Conservation (phyloP, 2,113 vertebrate species). For the Cavia aperea region DNA sequence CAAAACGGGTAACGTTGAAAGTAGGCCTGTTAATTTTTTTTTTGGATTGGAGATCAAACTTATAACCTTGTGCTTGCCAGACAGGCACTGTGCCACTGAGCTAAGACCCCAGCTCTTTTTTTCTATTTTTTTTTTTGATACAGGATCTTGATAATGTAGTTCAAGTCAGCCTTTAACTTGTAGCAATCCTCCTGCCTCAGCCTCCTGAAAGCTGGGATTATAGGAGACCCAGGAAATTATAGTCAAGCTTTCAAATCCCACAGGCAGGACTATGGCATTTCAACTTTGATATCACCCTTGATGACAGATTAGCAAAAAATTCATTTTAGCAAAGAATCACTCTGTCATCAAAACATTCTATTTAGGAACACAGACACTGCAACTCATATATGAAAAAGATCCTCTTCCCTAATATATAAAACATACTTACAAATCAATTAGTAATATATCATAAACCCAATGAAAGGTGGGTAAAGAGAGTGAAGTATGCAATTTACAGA, state of each 20-base stretch:
- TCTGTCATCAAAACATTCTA: conserved; percentile 18
- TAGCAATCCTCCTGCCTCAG: neutral
- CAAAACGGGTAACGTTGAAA: neutral
- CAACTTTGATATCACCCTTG: neutral
- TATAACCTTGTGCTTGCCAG: too few species aligned
- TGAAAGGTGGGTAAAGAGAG: neutral
- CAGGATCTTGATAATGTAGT: neutral
- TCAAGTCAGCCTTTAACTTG: neutral
- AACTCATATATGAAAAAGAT: neutral
- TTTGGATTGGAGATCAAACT: neutral
- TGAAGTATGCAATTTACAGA: conserved; percentile 6
- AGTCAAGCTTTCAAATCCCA: conserved; percentile 4
- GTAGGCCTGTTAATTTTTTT: neutral
- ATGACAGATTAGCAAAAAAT: conserved; percentile 3
- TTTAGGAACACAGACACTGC: conserved; percentile 21
- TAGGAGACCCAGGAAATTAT: neutral
- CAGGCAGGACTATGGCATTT: neutral
- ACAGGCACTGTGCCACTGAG: too few species aligned
- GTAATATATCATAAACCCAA: conserved; percentile 1
- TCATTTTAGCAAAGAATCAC: conserved; percentile 17
- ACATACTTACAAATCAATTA: neutral
- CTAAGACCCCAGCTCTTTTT: neutral
- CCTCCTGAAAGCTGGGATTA: neutral
- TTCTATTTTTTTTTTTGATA: neutral
- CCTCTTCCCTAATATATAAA: conserved; percentile 4